These are phyloP conservation scores for Schizotus pectinicornis DNA, from an alignment of 2,888 invertebrate species.

Conservation along the genomic window DNA sequence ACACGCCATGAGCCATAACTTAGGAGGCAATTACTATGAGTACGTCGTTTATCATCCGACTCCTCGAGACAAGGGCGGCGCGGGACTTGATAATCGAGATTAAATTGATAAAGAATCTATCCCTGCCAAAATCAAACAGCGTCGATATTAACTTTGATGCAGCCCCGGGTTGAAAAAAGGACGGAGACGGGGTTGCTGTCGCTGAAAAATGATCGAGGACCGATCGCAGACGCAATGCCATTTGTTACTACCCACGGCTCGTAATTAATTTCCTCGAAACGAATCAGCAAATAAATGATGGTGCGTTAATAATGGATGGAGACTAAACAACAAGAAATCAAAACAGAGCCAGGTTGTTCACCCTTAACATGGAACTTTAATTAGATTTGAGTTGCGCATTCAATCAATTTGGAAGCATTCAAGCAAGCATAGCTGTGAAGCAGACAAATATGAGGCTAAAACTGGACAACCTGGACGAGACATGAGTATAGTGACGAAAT, in stretches of 20 bases:
- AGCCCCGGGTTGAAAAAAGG: background rate
- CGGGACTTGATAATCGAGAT: conserved; percentile 54
- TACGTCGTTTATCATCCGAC: conserved; percentile 64
- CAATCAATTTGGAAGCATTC: no score
- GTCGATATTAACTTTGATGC: conserved; percentile 28
- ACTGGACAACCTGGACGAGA: no score
- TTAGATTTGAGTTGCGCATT: no score
- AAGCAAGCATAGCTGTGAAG: no score
- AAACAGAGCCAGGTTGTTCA: no score
- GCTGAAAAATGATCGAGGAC: conserved; percentile 12
- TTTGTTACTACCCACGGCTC: background rate
- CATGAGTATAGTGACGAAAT: no score
- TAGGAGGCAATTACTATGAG: conserved; percentile 67
- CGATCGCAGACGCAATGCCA: conserved; percentile 1
- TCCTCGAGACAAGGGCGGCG: conserved; percentile 49
- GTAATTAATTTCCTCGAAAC: no score
- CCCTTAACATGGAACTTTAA: no score
- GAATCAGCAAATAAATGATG: no score
- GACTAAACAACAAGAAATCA: no score
- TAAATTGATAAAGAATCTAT: conserved; percentile 55
- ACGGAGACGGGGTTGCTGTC: conserved; percentile 9
- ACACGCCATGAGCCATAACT: conserved; percentile 65
- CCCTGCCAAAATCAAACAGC: conserved; percentile 38
- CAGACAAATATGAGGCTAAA: no score
- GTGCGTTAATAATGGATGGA: no score